Evolutionary conservation across 2,113 vertebrate species (phyloP).

Genomic region (Labeo rohita): DNA sequence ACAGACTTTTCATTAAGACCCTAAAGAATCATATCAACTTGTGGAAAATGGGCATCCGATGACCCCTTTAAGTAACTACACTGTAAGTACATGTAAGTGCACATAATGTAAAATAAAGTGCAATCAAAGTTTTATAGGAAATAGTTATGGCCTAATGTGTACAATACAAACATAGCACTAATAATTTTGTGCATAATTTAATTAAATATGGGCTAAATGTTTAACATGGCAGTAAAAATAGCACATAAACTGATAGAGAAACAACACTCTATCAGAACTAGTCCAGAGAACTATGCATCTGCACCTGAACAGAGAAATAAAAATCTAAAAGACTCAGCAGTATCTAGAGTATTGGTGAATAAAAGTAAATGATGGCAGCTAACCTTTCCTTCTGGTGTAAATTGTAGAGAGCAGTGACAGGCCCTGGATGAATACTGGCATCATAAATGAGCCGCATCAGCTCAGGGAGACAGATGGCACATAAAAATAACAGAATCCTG

Average conservation of each 20-base stretch:
- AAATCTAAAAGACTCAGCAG: conserved; percentile 52
- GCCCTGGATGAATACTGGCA: conserved; percentile 45
- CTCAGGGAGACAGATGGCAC: conserved; percentile 34
- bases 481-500: conserved; percentile 43
- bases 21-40: no score
- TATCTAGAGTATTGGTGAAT: conserved; percentile 36
- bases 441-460: conserved; percentile 47
- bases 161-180: background rate
- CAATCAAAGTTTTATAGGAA: background rate
- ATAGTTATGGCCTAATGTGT: background rate
- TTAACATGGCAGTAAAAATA: background rate
- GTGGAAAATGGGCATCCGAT: no score
- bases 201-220: background rate
- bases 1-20: no score
- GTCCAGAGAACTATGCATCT: conserved; percentile 10
- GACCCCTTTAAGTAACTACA: background rate
- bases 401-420: conserved; percentile 38
- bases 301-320: conserved; percentile 28
- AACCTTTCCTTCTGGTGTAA: conserved; percentile 45
- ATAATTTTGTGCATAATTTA: background rate
- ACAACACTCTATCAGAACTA: background rate
- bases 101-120: background rate
- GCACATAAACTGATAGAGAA: background rate
- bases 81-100: background rate
- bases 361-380: conserved; percentile 54